Conservation (phyloP, 2,797 vertebrate genomes). For the Crocidura indochinensis region DNA sequence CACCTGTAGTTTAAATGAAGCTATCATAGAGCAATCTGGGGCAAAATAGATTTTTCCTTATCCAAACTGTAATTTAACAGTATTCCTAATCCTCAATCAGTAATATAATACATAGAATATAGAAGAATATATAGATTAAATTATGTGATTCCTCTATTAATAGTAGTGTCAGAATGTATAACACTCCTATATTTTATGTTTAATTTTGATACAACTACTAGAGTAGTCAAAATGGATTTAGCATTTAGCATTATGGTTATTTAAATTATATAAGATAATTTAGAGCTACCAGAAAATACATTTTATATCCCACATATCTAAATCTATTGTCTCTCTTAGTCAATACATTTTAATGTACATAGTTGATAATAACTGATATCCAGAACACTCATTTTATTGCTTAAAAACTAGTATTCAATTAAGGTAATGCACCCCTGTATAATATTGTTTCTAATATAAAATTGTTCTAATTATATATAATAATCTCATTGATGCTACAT, state of each 20-base stretch:
- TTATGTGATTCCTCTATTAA: constrained; percentile 24
- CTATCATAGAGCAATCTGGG: not conserved
- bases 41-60: constrained; percentile 22
- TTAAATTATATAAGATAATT: constrained; percentile 46
- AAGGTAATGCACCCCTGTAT: not conserved
- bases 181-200: constrained; percentile 18
- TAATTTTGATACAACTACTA: constrained; percentile 47
- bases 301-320: constrained; percentile 4
- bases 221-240: constrained; percentile 37
- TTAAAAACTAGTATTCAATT: not conserved
- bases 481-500: not conserved
- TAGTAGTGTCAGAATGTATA: not conserved
- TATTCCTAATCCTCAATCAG: not conserved
- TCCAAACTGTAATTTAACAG: not conserved
- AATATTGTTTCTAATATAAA: not conserved
- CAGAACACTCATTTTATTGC: not conserved
- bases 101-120: not conserved
- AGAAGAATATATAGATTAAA: constrained; percentile 24
- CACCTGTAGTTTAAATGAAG: constrained; percentile 31
- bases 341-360: not conserved
- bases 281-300: constrained; percentile 38
- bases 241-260: constrained; percentile 51
- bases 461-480: not conserved
- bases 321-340: constrained; percentile 7
- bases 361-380: not conserved